Evolutionary conservation across 2,113 vertebrate genomes (phyloP).

Genomic region (Caloenas nicobarica): DNA sequence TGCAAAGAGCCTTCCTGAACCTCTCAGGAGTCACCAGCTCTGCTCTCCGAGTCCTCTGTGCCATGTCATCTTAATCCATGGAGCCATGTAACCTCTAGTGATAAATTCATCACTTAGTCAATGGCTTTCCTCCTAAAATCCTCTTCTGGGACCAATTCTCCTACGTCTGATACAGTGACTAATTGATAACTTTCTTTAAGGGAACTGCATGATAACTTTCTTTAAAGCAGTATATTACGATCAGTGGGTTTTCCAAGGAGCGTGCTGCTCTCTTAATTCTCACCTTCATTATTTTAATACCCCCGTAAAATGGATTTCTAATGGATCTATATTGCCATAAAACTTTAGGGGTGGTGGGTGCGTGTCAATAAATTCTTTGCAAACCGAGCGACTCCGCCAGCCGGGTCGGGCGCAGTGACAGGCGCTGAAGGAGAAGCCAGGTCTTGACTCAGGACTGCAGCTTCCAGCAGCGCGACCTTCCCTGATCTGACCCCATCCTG

Average conservation of each 20-base stretch:
- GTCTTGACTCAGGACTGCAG: not conserved
- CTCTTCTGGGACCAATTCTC: conserved; percentile 62
- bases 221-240: conserved; percentile 55
- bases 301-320: conserved; percentile 55
- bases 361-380: conserved; percentile 55
- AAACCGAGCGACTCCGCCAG: not conserved
- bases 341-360: conserved; percentile 34
- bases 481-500: conserved; percentile 30
- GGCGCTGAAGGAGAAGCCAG: not conserved
- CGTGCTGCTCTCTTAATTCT: conserved; percentile 33
- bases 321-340: conserved; percentile 55
- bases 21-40: not conserved
- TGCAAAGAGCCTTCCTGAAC: not conserved
- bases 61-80: not conserved
- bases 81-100: not conserved
- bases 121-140: conserved; percentile 30
- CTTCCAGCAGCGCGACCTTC: not conserved
- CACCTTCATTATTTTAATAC: conserved; percentile 70
- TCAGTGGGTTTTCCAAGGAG: conserved; percentile 30
- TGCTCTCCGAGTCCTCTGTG: not conserved
- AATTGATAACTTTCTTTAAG: conserved; percentile 65
- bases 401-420: not conserved
- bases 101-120: conserved; percentile 26
- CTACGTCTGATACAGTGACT: conserved; percentile 32
- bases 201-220: conserved; percentile 40